phyloP scores from a whole-genome alignment of 2,113 vertebrate genomes.

The Pangasianodon hypophthalmus region DNA sequence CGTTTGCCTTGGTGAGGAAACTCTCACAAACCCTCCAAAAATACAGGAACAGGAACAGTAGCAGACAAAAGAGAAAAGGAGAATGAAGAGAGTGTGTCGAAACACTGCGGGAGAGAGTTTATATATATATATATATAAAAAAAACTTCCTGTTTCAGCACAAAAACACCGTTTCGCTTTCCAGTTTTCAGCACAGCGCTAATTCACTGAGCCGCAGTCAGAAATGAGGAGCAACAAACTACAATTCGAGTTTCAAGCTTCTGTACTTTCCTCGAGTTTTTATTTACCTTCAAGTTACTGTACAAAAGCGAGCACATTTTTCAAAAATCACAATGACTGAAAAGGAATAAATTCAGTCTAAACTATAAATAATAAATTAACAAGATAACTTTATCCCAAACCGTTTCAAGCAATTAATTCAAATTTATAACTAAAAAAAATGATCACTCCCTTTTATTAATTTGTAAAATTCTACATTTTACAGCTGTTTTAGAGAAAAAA shows the following conservation, averaged over 20 bases:
- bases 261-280: not conserved
- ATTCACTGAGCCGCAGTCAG: not conserved
- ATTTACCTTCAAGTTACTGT: not conserved
- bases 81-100: not conserved
- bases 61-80: not conserved
- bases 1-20: conserved; percentile 67
- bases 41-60: not conserved
- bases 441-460: no score
- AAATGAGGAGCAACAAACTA: not conserved
- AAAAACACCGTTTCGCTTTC: not conserved
- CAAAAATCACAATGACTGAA: no score
- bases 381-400: no score
- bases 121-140: no score
- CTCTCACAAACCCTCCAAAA: conserved; percentile 3
- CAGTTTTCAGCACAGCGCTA: not conserved
- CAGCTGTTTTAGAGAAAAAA: no score
- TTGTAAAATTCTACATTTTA: no score
- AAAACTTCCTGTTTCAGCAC: not conserved
- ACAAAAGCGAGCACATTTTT: no score
- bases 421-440: no score
- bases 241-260: not conserved
- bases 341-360: no score
- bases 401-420: no score
- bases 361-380: no score
- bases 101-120: not conserved